phyloP scores from a whole-genome alignment of 2,888 invertebrate genomes.

The Hypena proboscidalis region DNA sequence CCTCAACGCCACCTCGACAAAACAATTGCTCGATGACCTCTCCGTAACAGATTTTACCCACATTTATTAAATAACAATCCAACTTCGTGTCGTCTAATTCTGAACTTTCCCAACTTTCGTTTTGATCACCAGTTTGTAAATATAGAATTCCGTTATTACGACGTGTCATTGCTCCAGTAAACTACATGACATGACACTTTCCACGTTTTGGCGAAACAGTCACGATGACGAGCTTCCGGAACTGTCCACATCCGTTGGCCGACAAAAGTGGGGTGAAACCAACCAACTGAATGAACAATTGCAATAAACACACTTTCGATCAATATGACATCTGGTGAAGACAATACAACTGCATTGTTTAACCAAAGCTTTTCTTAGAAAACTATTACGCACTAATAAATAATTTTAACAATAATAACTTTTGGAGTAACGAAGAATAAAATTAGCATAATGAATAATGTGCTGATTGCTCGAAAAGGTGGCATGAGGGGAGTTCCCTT shows the following conservation, averaged over 20 bases:
- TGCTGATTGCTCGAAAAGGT: too few relatives aligned
- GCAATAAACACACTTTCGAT: too few relatives aligned
- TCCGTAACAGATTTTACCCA: conserved; percentile 28
- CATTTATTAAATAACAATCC: conserved; percentile 41
- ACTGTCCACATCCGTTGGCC: conserved; percentile 27
- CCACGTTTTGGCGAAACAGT: conserved; percentile 52
- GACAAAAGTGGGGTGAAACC: conserved; percentile 9
- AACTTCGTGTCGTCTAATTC: conserved; percentile 65
- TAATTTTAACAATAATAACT: too few relatives aligned
- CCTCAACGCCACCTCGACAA: conserved; percentile 41
- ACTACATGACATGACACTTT: conserved; percentile 63
- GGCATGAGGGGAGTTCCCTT: too few relatives aligned
- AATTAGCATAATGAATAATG: too few relatives aligned
- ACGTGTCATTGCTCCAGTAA: conserved; percentile 65
- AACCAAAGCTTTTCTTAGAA: too few relatives aligned
- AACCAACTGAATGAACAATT: conserved; percentile 1
- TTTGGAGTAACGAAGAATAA: too few relatives aligned
- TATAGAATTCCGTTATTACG: conserved; percentile 68
- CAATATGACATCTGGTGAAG: too few relatives aligned
- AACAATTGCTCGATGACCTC: conserved; percentile 49
- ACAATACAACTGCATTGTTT: too few relatives aligned
- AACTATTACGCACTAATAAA: too few relatives aligned
- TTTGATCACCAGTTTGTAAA: conserved; percentile 66
- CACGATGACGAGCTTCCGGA: conserved; percentile 40
- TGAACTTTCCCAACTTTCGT: conserved; percentile 80